Base-by-base conservation (phyloP, 2,113 vertebrate genomes). In the Mirza zaza region DNA sequence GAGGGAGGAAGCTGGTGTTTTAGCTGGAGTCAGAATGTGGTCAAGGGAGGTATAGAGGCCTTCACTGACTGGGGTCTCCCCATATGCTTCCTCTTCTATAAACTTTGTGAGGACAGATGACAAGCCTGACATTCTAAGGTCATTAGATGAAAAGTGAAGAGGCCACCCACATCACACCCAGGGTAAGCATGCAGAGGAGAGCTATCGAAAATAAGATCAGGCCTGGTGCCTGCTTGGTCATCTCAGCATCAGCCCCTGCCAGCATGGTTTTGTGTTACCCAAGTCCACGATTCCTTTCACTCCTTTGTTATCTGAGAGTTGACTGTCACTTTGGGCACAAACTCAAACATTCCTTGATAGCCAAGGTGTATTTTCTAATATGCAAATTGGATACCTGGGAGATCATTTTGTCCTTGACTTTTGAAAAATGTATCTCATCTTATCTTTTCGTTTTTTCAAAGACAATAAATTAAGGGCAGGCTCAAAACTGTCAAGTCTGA, bases 401-500 rank as follows among this genome's bases (percentile, higher is more conserved):
- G 81, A 96, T 86, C 23, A 75, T 91, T 91, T 95, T 77, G 73
- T 57, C 55, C 34, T 80, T 79, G 42, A 45, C 52, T 94, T 94
- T 96, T 95, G 92, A 95, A 79, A 97, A 97, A 94, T 96, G 29
- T 39, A 14, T 91, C 50, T 94, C 6, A 85, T 94, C 50, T 77
- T 90, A 85, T 88, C 48, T 65, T 86, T 71, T 63, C 61, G 12
- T 61, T 87, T 85, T 86, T 61, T 50, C 52, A 92, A 96, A 97
- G 77, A 92, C 13, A 92, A 29, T 92, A 10, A 92, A 73, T 97
- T 97, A 86, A 95, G 48, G 90, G 57, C 75, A 92, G 93, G 29
- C 27, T 94, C 17, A 86, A 52, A 96, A 84, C 95, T 95, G 86
- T 98, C 61, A 96, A 9, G 14, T 75, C 92, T 27, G 17, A 84